Base-by-base conservation (phyloP, 2,888 invertebrate genomes). In the Pantelozetes paolii region DNA sequence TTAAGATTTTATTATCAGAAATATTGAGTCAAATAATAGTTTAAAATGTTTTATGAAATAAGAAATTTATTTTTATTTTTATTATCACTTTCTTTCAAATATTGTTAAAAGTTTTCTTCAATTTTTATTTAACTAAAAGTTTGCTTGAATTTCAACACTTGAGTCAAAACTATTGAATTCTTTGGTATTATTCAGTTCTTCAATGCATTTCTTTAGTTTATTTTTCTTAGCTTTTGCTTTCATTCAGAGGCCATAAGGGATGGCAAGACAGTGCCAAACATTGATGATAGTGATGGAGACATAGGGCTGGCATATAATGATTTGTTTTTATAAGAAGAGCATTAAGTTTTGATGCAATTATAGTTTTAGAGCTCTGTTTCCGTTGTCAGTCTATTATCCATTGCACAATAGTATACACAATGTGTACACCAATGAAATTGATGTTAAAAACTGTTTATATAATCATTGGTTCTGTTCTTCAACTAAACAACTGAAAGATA, bases 261-360 rank as follows among this genome's bases (percentile, higher is more conserved):
- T 36, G 64, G n/a, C 6, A 8, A n/a, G 8, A 18, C 13, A 50
- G 15, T 9, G 18, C 45, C 45, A n/a, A 50, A 50, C 8, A 20
- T 8, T 3, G 8, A 50, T 8, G 15, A 3, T 20, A n/a, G n/a
- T n/a, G 18, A 45, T n/a, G 15, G 20, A 50, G 50, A n/a, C 50
- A n/a, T 50, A 50, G n/a, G 36, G 6, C 57, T 64, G 13, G n/a
- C 20, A n/a, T n/a, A 36, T 64, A 64, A 64, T 64, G 36, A 64
- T 64, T 64, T 64, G 64, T 64, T 64, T 64, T 36, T 36, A 64
- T 36, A 30, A 64, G 64, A 28, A n/a, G 20, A 36, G 36, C 64
- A 64, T 64, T 32, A 64, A 64, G 36, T 20, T 32, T 30, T 36
- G 18, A 64, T 26, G 36, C 64, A 64, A 32, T 32, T 64, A 64